These are phyloP conservation scores for Echinometra lucunter DNA, from an alignment of 53 echinoderm and acorn worm genomes.

Conservation along the genomic window DNA sequence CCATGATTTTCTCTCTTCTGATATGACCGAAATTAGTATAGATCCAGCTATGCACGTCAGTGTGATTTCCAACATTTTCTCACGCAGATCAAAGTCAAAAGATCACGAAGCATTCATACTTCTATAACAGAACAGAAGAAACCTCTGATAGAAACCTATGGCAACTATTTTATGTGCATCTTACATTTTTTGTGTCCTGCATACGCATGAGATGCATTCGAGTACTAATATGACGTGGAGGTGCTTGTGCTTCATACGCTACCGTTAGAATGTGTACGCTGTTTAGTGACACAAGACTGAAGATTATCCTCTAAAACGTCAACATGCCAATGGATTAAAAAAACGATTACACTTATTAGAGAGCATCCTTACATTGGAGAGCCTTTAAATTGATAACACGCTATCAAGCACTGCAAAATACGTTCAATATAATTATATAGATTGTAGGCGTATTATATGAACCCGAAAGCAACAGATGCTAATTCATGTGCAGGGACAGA, in stretches of 20 bases:
- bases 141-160: too few species aligned
- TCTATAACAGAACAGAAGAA: too few species aligned
- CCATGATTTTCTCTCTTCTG: too few species aligned
- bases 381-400: not conserved
- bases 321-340: conserved; percentile 1
- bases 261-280: not conserved
- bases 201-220: too few species aligned
- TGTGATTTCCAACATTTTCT: too few species aligned
- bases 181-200: too few species aligned
- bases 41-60: too few species aligned
- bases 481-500: not conserved
- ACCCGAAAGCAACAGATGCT: not conserved
- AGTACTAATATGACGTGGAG: not conserved
- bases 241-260: not conserved
- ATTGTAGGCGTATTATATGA: not conserved
- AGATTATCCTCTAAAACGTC: not conserved
- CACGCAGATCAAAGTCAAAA: too few species aligned
- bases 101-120: too few species aligned
- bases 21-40: too few species aligned
- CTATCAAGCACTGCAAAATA: not conserved
- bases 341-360: not conserved
- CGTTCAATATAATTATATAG: not conserved
- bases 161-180: too few species aligned
- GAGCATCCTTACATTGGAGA: not conserved
- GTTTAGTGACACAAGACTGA: not conserved